These are phyloP conservation scores for Amblyjoppa fuscipennis DNA, from an alignment of 2,888 invertebrate genomes.

Conservation along the genomic window DNA sequence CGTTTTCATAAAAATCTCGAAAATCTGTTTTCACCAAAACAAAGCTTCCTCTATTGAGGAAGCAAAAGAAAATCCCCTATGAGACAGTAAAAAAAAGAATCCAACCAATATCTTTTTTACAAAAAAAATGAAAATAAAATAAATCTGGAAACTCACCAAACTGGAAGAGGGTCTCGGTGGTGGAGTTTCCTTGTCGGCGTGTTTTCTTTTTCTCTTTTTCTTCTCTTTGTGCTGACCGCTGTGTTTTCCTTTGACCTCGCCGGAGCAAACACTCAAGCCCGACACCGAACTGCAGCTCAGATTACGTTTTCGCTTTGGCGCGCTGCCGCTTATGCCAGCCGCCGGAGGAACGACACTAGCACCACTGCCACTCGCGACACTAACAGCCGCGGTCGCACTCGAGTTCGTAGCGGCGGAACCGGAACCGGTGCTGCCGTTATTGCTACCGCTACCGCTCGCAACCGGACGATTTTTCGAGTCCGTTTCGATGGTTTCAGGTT, in stretches of 20 bases:
- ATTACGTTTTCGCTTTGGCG: slow-evolving; percentile 81
- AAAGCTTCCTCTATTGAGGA: neutral
- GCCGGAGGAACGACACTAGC: slow-evolving; percentile 69
- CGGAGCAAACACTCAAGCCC: slow-evolving; percentile 80
- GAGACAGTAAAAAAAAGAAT: too few relatives aligned
- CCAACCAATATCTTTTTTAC: neutral
- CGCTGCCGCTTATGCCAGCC: slow-evolving; percentile 70
- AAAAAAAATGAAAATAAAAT: neutral
- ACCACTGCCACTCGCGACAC: slow-evolving; percentile 65
- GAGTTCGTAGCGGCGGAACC: slow-evolving; percentile 62
- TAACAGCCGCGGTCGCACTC: slow-evolving; percentile 62
- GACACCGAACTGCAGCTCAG: slow-evolving; percentile 79
- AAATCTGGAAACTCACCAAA: slow-evolving; percentile 74
- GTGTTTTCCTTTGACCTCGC: slow-evolving; percentile 80
- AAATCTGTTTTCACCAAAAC: neutral
- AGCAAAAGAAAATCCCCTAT: neutral
- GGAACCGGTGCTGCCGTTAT: slow-evolving; percentile 23
- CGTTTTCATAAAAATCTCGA: too few relatives aligned
- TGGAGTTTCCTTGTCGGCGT: slow-evolving; percentile 75
- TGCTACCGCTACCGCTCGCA: slow-evolving; percentile 66
- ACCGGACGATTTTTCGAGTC: slow-evolving; percentile 69
- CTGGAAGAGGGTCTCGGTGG: slow-evolving; percentile 79
- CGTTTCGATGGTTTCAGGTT: slow-evolving; percentile 52
- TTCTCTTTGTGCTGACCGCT: slow-evolving; percentile 80
- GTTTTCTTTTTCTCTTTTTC: slow-evolving; percentile 80